Evolutionary conservation across 2,797 vertebrate species (phyloP).

Genomic region (Aulostomus chinensis): DNA sequence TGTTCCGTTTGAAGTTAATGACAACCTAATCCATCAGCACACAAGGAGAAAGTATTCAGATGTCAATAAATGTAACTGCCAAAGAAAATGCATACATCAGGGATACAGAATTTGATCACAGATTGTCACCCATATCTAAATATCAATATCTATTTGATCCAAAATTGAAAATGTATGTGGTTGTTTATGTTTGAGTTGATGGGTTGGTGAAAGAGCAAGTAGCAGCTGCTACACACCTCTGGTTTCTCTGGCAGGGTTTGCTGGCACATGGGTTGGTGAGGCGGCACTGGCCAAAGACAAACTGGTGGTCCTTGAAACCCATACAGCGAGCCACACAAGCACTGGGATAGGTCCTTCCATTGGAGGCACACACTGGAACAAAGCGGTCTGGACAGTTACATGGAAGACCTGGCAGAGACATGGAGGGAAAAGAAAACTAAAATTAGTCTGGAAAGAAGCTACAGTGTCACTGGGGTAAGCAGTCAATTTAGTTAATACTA

Average conservation of each 20-base stretch:
- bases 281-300: slow-evolving; percentile 89
- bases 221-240: slow-evolving; percentile 81
- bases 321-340: slow-evolving; percentile 94
- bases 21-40: no score
- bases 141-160: no score
- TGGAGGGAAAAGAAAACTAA: not conserved
- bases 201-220: no score
- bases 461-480: not conserved
- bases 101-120: no score
- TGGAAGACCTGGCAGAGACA: slow-evolving; percentile 82
- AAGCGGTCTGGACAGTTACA: slow-evolving; percentile 94
- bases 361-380: slow-evolving; percentile 92
- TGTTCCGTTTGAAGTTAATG: no score
- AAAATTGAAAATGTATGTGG: not conserved
- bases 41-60: no score
- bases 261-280: slow-evolving; percentile 86
- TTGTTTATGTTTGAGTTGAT: no score
- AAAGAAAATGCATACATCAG: no score
- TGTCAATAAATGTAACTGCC: no score
- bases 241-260: slow-evolving; percentile 88
- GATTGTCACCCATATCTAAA: no score
- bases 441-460: not conserved
- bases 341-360: slow-evolving; percentile 94
- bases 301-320: slow-evolving; percentile 92
- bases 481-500: no score